A percentile compares a stretch with the other conserved stretches of the same genome.
Conservation (phyloP, 2,797 vertebrate species). For the Ambastaia sidthimunki region DNA sequence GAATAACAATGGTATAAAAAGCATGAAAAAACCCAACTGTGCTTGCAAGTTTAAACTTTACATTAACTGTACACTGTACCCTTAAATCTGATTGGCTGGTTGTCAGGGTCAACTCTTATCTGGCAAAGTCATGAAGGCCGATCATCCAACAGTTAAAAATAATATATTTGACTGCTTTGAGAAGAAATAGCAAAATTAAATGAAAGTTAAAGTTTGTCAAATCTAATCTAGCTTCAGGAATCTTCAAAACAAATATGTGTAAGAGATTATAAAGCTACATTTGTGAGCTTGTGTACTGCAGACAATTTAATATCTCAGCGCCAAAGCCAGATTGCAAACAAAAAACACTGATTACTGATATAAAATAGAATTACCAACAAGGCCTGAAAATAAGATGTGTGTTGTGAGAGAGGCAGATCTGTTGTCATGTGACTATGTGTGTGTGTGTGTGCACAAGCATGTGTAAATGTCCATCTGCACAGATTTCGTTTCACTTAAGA, state of each 20-base stretch:
- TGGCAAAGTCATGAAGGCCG: too few relatives aligned
- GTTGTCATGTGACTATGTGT: constrained; percentile 29
- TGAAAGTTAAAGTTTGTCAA: constrained; percentile 7
- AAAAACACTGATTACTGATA: constrained; percentile 6
- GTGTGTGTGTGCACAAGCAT: constrained; percentile 26
- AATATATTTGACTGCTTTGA: too few relatives aligned
- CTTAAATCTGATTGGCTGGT: too few relatives aligned
- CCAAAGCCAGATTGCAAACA: constrained; percentile 29
- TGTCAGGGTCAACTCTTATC: too few relatives aligned
- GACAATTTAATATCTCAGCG: constrained; percentile 37
- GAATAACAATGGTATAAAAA: too few relatives aligned
- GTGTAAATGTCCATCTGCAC: constrained; percentile 36
- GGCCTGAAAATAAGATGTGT: constrained; percentile 28
- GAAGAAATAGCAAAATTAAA: too few relatives aligned
- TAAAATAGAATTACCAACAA: constrained; percentile 25
- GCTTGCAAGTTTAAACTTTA: too few relatives aligned
- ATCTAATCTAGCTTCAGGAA: background rate
- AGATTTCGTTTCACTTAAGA: constrained; percentile 59
- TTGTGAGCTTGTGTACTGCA: background rate
- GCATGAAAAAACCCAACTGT: too few relatives aligned
- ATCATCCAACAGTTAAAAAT: too few relatives aligned
- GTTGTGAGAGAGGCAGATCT: constrained; percentile 13
- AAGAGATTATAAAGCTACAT: constrained; percentile 31
- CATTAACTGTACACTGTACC: too few relatives aligned
- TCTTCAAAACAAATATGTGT: constrained; percentile 36